A percentile compares a stretch with the other conserved stretches of the same genome.
phyloP scores from a whole-genome alignment of 2,797 vertebrate genomes.

The Sebastes vulpes region DNA sequence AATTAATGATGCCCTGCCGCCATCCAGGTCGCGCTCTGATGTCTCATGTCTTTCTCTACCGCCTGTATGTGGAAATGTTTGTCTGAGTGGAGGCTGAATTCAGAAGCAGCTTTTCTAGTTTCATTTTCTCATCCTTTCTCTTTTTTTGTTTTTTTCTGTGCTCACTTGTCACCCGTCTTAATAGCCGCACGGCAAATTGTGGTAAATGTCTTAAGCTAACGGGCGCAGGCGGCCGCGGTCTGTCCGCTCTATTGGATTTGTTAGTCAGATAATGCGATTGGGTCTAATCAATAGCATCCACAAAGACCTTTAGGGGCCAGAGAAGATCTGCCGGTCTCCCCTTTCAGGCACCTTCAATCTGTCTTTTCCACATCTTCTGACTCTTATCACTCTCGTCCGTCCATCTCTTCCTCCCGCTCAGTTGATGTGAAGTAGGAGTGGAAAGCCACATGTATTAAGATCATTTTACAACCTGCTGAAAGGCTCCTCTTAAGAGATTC shows the following conservation, averaged over 20 bases:
- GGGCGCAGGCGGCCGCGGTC: conserved; percentile 72
- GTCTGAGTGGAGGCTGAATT: conserved; percentile 9
- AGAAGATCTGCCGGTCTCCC: conserved; percentile 63
- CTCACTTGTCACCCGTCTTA: conserved; percentile 56
- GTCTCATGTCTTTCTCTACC: conserved; percentile 18
- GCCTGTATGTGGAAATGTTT: conserved; percentile 1
- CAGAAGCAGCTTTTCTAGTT: background rate
- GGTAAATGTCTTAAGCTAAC: conserved; percentile 82
- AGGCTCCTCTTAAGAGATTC: background rate
- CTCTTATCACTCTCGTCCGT: conserved; percentile 16
- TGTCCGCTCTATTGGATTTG: conserved; percentile 85
- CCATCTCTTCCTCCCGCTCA: conserved; percentile 1
- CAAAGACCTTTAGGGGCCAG: conserved; percentile 82
- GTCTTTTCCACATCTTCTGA: conserved; percentile 30
- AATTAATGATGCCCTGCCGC: conserved; percentile 64
- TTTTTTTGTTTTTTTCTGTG: background rate
- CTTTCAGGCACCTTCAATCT: conserved; percentile 53
- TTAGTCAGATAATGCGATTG: conserved; percentile 86
- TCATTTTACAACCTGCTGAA: background rate
- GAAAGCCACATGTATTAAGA: background rate
- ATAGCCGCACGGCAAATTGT: conserved; percentile 79
- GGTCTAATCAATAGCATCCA: conserved; percentile 84
- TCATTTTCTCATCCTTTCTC: background rate
- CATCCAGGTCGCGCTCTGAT: conserved; percentile 29
- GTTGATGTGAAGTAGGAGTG: background rate